Conservation (phyloP, 2,797 vertebrate genomes). For the Intellagama lesueurii region DNA sequence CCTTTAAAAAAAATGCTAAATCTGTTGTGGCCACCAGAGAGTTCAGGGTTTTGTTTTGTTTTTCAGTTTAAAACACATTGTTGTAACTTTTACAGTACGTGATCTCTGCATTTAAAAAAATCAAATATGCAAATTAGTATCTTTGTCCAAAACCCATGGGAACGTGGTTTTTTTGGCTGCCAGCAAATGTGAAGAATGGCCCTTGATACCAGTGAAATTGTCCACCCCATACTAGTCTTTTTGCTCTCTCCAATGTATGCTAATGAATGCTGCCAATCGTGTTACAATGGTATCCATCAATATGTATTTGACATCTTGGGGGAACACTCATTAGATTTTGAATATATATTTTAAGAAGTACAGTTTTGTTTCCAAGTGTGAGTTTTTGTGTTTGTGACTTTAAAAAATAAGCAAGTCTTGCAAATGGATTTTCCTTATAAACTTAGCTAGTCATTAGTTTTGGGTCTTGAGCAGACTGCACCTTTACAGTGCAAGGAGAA, state of each 20-base stretch:
- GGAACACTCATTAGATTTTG: background rate
- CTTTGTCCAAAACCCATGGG: no score
- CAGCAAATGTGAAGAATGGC: no score
- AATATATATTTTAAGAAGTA: background rate
- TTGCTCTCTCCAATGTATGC: background rate
- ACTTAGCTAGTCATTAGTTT: constrained; percentile 58
- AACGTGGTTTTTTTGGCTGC: background rate
- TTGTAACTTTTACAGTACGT: no score
- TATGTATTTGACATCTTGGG: background rate
- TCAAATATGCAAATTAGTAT: no score
- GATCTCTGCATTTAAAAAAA: background rate
- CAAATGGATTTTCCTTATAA: constrained; percentile 50
- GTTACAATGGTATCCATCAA: background rate
- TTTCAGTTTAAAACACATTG: no score
- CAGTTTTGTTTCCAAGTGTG: background rate
- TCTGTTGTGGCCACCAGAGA: no score
- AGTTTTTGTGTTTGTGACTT: constrained; percentile 42
- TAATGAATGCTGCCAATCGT: background rate
- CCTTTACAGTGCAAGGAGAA: constrained; percentile 52
- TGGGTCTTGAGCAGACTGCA: constrained; percentile 44
- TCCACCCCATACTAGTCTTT: background rate
- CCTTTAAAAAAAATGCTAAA: no score
- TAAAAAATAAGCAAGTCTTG: constrained; percentile 54
- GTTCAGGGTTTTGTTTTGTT: no score
- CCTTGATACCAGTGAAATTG: no score